Percentiles rank a stretch among this genome's conserved stretches.
These are phyloP conservation scores for Dermolepida albohirtum DNA, from an alignment of 2,888 invertebrate genomes.

Conservation along the genomic window DNA sequence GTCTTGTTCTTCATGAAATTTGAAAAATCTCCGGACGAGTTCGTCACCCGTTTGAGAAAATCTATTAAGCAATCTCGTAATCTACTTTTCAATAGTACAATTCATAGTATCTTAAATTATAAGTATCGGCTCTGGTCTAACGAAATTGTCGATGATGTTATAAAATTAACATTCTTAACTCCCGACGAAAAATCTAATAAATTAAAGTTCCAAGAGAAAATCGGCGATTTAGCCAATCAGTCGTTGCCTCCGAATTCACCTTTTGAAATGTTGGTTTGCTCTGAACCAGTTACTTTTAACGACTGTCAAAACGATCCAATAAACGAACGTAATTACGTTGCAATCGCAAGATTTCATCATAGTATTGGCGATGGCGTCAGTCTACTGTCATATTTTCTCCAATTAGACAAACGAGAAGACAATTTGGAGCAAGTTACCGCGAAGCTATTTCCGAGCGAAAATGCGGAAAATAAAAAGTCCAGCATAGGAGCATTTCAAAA, in stretches of 20 bases:
- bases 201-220: slow-evolving; percentile 22
- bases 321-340: slow-evolving; percentile 9
- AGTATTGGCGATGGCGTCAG: slow-evolving; percentile 33
- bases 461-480: no score
- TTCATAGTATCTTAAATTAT: slow-evolving; percentile 27
- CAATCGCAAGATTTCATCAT: slow-evolving; percentile 38
- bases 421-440: slow-evolving; percentile 11
- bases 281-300: slow-evolving; percentile 28
- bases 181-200: slow-evolving; percentile 17
- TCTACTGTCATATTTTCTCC: slow-evolving; percentile 29
- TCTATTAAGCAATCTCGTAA: slow-evolving; percentile 19
- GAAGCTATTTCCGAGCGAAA: not conserved
- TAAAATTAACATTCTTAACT: slow-evolving; percentile 25
- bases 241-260: slow-evolving; percentile 32
- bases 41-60: slow-evolving; percentile 19
- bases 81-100: slow-evolving; percentile 24
- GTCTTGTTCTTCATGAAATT: slow-evolving; percentile 32
- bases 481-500: no score
- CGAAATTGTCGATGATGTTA: slow-evolving; percentile 13
- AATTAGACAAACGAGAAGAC: slow-evolving; percentile 25
- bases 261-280: slow-evolving; percentile 34
- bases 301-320: not conserved
- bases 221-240: slow-evolving; percentile 23
- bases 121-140: slow-evolving; percentile 32
- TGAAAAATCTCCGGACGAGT: slow-evolving; percentile 16